Percentiles rank a stretch among this genome's conserved stretches.
These are phyloP conservation scores for Rhingia rostrata DNA, from an alignment of 2,888 invertebrate species.

Conservation along the genomic window DNA sequence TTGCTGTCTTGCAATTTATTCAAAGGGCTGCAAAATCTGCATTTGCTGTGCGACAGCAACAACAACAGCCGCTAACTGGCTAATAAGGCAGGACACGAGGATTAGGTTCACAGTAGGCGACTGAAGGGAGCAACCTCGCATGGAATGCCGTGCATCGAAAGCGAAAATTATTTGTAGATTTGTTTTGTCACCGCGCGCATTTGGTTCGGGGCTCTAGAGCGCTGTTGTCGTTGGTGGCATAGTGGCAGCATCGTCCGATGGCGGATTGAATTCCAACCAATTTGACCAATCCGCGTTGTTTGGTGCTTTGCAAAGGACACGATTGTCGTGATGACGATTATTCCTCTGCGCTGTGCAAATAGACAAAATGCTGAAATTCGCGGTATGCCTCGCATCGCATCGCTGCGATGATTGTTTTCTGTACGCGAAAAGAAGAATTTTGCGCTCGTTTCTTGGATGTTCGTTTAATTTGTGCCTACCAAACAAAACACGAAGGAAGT, in stretches of 20 bases:
- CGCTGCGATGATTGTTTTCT: constrained; percentile 63
- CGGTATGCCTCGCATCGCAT: constrained; percentile 52
- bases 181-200: constrained; percentile 71
- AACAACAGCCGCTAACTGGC: constrained; percentile 58
- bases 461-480: constrained; percentile 62
- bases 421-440: constrained; percentile 57
- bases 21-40: constrained; percentile 68
- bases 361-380: constrained; percentile 70
- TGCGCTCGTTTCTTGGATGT: constrained; percentile 54
- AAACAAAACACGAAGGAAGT: constrained; percentile 52
- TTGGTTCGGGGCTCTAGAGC: constrained; percentile 32
- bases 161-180: constrained; percentile 75
- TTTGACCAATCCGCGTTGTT: constrained; percentile 71
- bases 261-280: constrained; percentile 71
- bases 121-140: constrained; percentile 40
- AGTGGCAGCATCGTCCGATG: constrained; percentile 25
- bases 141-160: constrained; percentile 66
- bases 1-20: constrained; percentile 62
- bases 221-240: constrained; percentile 23
- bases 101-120: constrained; percentile 71
- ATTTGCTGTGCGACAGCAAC: constrained; percentile 57
- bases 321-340: constrained; percentile 75
- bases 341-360: constrained; percentile 59
- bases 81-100: constrained; percentile 73
- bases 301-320: constrained; percentile 63